Conservation (phyloP, 2,888 invertebrate genomes). For the Stenodera caucasica region DNA sequence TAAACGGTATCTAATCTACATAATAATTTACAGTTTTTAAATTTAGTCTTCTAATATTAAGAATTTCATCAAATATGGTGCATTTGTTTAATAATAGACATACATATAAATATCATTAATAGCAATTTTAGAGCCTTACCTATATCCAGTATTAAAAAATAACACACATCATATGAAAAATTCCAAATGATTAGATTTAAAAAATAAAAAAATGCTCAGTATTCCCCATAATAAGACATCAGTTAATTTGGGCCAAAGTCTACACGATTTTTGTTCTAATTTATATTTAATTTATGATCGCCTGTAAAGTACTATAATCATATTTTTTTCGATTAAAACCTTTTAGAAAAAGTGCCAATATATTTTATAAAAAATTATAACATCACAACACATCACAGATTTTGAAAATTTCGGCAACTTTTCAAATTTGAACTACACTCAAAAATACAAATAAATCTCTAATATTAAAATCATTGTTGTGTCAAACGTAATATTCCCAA, state of each 20-base stretch:
- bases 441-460: background rate
- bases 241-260: background rate
- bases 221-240: background rate
- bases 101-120: constrained; percentile 1
- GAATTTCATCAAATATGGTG: constrained; percentile 2
- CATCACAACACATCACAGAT: background rate
- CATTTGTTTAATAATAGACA: background rate
- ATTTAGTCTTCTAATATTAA: constrained; percentile 5
- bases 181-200: constrained; percentile 12
- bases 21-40: constrained; percentile 1
- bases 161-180: constrained; percentile 34
- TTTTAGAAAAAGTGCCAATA: constrained; percentile 4
- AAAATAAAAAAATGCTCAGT: constrained; percentile 10
- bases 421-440: background rate
- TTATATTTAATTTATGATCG: constrained; percentile 17
- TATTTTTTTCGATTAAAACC: constrained; percentile 15
- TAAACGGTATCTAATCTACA: background rate
- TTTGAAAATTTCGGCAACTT: background rate
- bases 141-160: constrained; percentile 49
- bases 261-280: background rate
- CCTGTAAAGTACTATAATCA: constrained; percentile 43
- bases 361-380: background rate
- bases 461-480: constrained; percentile 2
- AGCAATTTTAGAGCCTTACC: constrained; percentile 46
- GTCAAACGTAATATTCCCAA: constrained; percentile 2